A percentile compares a stretch with the other conserved stretches of the same genome.
Evolutionary conservation across 2,888 invertebrate genomes (phyloP).

Genomic region (Stenoptilia bipunctidactyla): DNA sequence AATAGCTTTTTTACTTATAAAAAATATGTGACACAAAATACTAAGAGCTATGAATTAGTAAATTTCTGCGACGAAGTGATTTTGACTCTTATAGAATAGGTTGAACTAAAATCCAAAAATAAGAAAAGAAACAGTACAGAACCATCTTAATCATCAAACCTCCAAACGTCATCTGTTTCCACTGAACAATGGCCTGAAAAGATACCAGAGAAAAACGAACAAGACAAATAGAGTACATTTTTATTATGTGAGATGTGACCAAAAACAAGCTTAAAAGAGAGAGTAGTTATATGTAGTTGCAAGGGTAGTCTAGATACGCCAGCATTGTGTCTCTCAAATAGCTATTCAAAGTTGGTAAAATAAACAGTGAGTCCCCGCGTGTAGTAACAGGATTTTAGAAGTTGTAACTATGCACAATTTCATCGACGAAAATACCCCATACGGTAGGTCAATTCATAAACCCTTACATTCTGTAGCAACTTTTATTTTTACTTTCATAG

Average conservation of each 20-base stretch:
- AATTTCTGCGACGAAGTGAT: neutral
- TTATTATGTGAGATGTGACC: neutral
- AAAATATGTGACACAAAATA: neutral
- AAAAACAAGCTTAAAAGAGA: neutral
- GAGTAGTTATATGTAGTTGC: constrained; percentile 1
- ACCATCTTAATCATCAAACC: neutral
- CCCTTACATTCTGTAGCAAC: too few species aligned
- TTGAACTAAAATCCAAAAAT: neutral
- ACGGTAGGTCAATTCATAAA: too few species aligned
- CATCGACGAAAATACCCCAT: too few species aligned
- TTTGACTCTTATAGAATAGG: neutral
- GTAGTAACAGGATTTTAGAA: too few species aligned
- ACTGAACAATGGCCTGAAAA: neutral
- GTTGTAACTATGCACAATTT: too few species aligned
- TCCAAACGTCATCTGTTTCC: neutral
- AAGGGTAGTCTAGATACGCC: neutral
- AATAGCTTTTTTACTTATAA: constrained; percentile 5
- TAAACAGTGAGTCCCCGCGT: too few species aligned
- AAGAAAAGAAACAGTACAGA: neutral
- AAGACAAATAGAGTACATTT: neutral
- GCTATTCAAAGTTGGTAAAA: too few species aligned
- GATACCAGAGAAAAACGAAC: neutral
- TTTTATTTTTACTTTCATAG: too few species aligned
- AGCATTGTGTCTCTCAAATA: neutral
- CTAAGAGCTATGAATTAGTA: constrained; percentile 1